These are phyloP conservation scores for Drosophila burlai DNA, from an alignment of 1,140 invertebrate genomes.

Conservation along the genomic window DNA sequence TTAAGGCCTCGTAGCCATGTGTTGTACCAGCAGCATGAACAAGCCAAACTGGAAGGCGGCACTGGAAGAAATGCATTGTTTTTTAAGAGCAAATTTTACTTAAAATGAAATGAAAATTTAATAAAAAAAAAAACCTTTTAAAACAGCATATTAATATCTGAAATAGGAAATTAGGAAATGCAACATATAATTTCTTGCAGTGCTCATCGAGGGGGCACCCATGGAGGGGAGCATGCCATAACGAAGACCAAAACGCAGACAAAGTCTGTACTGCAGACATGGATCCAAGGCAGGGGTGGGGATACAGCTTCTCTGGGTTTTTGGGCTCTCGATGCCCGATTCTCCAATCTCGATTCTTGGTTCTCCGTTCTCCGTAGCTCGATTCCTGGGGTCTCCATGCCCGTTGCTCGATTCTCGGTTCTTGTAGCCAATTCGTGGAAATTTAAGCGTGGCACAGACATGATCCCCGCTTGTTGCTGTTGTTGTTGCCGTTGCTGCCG, in stretches of 20 bases:
- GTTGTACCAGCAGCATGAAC: slow-evolving; percentile 79
- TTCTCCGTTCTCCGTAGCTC: slow-evolving; percentile 9
- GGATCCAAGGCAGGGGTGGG: slow-evolving; percentile 17
- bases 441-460: slow-evolving; percentile 83
- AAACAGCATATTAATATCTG: background rate
- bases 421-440: slow-evolving; percentile 83
- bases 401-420: slow-evolving; percentile 53
- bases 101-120: background rate
- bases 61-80: slow-evolving; percentile 3
- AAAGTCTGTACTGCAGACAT: slow-evolving; percentile 43
- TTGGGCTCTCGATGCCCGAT: slow-evolving; percentile 28
- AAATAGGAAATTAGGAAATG: background rate
- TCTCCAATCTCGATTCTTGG: slow-evolving; percentile 28
- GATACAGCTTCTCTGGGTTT: slow-evolving; percentile 24
- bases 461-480: slow-evolving; percentile 76
- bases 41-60: slow-evolving; percentile 46
- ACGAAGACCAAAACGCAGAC: slow-evolving; percentile 43
- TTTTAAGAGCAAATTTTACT: background rate
- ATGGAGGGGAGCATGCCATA: slow-evolving; percentile 32
- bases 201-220: slow-evolving; percentile 11
- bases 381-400: slow-evolving; percentile 27
- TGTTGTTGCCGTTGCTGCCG: slow-evolving; percentile 56
- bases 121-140: background rate
- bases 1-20: slow-evolving; percentile 78
- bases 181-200: background rate